Evolutionary conservation across 2,888 invertebrate genomes (phyloP), one percentile per base, ranked within the genome.

Genomic region (Zonitis immaculata): DNA sequence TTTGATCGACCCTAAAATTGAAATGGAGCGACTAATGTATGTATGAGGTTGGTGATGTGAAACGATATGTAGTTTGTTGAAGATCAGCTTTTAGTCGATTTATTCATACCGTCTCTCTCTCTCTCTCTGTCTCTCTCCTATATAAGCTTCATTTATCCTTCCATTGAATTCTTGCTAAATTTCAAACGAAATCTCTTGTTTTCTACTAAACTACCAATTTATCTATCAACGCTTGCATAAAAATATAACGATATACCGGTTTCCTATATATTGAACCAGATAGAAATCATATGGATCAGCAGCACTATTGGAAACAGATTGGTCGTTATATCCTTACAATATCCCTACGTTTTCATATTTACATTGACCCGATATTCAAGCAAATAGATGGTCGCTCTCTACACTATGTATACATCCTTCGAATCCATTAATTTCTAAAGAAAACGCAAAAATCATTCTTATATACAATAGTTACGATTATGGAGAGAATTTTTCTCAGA

Each of bases 1-100:
- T 49, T 30, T 16, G 20, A 18, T 32, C 27, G 48, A 30, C 44
- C 12, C 51, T 51, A 47, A 54, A 49, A 57, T 53, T 57, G 51
- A 57, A 57, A 54, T 57, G 45, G 57, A 57, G 54, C 54, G 54
- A 43, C 44, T 57, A 57, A 57, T 57, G 45, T 57, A 57, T 57
- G 57, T 57, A 57, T 57, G 54, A 49, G 46, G 48, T 51, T 42
- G 57, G 48, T 51, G 54, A 54, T 51, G 57, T 49, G 57, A 54
- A 49, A 57, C 54, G 57, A 57, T 49, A 54, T 44, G 51, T 54
- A 48, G 45, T 53, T 52, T 53, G 47, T 27, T 44, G 35, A 42
- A 50, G 47, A 52, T 53, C 56, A 53, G 44, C 30, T 47, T 48
- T 20, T 45, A 12, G 20, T 14, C 22, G 42, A 42, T 47, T 47